Evolutionary conservation across 2,888 invertebrate species (phyloP).

Genomic region (Apamea sordens): DNA sequence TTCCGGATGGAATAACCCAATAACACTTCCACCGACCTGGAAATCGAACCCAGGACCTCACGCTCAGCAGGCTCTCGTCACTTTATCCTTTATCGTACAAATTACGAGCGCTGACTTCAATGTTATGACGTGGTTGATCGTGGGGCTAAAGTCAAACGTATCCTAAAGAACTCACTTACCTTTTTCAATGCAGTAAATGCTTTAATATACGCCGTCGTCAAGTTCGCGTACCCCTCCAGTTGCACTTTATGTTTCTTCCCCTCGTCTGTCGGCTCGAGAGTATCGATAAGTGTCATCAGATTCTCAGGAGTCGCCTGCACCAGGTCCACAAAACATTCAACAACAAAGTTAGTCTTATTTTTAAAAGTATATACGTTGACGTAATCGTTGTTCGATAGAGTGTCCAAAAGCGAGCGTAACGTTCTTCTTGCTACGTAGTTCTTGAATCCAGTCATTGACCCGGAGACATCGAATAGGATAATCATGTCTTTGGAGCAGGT

Average conservation of each 20-base stretch:
- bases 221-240: constrained; percentile 95
- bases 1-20: neutral
- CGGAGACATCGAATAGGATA: constrained; percentile 98
- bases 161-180: constrained; percentile 85
- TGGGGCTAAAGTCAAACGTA: neutral
- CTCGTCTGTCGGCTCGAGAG: constrained; percentile 88
- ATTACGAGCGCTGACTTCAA: neutral
- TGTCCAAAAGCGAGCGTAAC: constrained; percentile 96
- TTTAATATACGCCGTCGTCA: constrained; percentile 94
- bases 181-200: constrained; percentile 95
- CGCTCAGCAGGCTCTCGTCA: neutral
- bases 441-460: constrained; percentile 97
- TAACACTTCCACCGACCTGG: neutral
- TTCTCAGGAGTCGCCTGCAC: constrained; percentile 98
- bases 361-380: constrained; percentile 97
- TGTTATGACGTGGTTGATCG: neutral
- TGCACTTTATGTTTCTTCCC: constrained; percentile 88
- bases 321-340: constrained; percentile 96
- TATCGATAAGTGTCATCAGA: constrained; percentile 93
- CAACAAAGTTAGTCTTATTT: constrained; percentile 93
- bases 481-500: constrained; percentile 99
- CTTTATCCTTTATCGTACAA: neutral
- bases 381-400: constrained; percentile 99
- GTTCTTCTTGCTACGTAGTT: constrained; percentile 95
- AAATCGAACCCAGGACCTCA: neutral